Conservation (phyloP, 2,113 vertebrate genomes). For the Forbesichthys agassizii region DNA sequence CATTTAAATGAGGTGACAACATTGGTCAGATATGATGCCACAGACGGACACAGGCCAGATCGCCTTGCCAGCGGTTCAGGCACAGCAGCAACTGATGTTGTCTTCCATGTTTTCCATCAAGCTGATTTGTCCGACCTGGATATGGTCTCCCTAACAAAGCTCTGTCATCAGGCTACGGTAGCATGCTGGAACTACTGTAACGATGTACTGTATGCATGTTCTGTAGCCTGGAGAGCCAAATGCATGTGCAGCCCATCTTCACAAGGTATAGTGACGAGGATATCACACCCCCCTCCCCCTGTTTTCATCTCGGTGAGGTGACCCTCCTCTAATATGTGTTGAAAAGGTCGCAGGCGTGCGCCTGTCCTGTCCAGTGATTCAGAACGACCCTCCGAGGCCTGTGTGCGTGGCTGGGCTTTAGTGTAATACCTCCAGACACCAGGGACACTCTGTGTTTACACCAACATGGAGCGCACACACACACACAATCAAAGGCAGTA, state of each 20-base stretch:
- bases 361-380: slow-evolving; percentile 61
- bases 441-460: slow-evolving; percentile 61
- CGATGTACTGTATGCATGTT: slow-evolving; percentile 3
- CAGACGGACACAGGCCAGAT: no score
- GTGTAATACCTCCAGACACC: slow-evolving; percentile 67
- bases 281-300: slow-evolving; percentile 8
- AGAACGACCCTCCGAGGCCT: slow-evolving; percentile 68
- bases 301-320: slow-evolving; percentile 59
- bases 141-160: slow-evolving; percentile 4
- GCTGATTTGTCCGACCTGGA: no score
- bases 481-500: slow-evolving; percentile 51
- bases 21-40: no score
- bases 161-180: slow-evolving; percentile 15
- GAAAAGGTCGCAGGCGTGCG: slow-evolving; percentile 63
- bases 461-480: slow-evolving; percentile 9
- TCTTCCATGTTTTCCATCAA: not conserved
- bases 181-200: slow-evolving; percentile 14
- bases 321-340: slow-evolving; percentile 68
- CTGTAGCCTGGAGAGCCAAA: slow-evolving; percentile 5
- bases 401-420: slow-evolving; percentile 60
- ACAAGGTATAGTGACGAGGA: slow-evolving; percentile 49
- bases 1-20: no score
- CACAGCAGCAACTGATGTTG: not conserved
- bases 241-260: slow-evolving; percentile 45
- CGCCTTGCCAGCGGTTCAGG: no score